Evolutionary conservation across 1,140 invertebrate genomes (phyloP).

Genomic region (Drosophila azteca): DNA sequence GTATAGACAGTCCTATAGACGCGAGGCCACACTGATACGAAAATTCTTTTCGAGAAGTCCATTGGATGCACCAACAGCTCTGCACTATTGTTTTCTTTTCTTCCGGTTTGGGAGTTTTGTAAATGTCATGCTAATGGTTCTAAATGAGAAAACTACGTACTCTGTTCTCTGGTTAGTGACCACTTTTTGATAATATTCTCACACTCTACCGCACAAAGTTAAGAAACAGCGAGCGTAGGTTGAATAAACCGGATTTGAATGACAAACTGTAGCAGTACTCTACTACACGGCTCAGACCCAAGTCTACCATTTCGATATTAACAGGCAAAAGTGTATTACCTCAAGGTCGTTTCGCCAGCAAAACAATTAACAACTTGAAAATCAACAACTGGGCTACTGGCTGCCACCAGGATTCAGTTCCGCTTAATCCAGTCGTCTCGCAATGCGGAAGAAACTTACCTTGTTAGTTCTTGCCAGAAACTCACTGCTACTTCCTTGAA

Average conservation of each 20-base stretch:
- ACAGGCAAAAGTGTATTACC: constrained; percentile 27
- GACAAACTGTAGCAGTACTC: constrained; percentile 42
- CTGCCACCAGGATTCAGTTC: constrained; percentile 29
- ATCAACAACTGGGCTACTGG: constrained; percentile 7
- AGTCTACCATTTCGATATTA: constrained; percentile 34
- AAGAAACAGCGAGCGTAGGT: constrained; percentile 36
- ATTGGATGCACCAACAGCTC: background rate
- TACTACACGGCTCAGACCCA: constrained; percentile 10
- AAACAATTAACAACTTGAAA: constrained; percentile 24
- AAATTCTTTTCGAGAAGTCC: too few relatives aligned
- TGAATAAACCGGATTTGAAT: constrained; percentile 54
- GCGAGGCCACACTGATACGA: too few relatives aligned
- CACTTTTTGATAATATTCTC: constrained; percentile 29
- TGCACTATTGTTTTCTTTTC: constrained; percentile 1
- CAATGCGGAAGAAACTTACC: constrained; percentile 36
- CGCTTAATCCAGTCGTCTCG: background rate
- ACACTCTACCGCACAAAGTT: constrained; percentile 27
- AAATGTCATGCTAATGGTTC: too few relatives aligned
- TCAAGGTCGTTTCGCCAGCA: constrained; percentile 43
- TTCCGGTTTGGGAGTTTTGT: too few relatives aligned
- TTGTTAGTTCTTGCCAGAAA: constrained; percentile 21
- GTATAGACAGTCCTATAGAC: too few relatives aligned
- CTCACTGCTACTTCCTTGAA: constrained; percentile 15
- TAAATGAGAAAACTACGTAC: too few relatives aligned
- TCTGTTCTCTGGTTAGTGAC: too few relatives aligned